A percentile compares a stretch with the other conserved stretches of the same genome.
These are phyloP conservation scores for Circaetus cinerascens DNA, from an alignment of 2,113 vertebrate species.

Conservation along the genomic window DNA sequence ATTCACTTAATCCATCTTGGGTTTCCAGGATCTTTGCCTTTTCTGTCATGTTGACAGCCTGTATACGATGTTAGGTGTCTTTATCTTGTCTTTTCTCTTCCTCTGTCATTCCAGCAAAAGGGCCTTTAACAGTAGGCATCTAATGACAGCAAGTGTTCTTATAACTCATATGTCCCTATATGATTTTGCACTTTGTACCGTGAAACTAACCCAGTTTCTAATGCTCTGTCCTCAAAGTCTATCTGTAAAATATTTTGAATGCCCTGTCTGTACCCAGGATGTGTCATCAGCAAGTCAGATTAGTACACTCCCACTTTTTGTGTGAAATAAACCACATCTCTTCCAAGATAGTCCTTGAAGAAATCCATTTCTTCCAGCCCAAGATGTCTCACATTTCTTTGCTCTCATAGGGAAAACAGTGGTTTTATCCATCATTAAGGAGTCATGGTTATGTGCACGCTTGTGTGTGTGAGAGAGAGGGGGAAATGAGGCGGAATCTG, in stretches of 20 bases:
- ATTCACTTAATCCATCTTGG: not conserved
- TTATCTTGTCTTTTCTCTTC: not conserved
- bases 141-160: not conserved
- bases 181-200: not conserved
- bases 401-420: not conserved
- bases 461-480: not conserved
- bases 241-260: not conserved
- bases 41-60: not conserved
- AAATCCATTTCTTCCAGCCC: not conserved
- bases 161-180: not conserved
- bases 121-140: not conserved
- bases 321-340: not conserved
- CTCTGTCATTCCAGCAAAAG: not conserved
- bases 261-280: not conserved
- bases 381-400: not conserved
- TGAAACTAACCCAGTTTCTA: not conserved
- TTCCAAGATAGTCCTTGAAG: not conserved
- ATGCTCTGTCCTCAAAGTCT: not conserved
- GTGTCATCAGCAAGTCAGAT: not conserved
- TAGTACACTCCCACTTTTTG: not conserved
- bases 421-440: not conserved
- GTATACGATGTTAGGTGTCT: not conserved
- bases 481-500: not conserved
- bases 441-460: not conserved
- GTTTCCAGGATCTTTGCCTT: not conserved